Evolutionary conservation across 2,888 invertebrate genomes (phyloP).

Genomic region (Schizaphis graminum): DNA sequence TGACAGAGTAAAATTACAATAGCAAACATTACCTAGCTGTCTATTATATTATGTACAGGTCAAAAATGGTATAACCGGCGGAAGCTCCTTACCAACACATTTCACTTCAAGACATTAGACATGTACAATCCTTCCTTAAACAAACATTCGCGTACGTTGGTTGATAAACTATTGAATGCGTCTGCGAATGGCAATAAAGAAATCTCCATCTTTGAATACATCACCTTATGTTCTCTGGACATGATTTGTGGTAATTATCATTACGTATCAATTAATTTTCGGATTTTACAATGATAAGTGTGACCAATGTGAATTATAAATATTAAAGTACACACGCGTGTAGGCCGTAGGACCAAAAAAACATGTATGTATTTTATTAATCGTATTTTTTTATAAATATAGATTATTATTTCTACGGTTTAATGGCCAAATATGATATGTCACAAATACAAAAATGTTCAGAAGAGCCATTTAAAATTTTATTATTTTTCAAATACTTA

Average conservation of each 20-base stretch:
- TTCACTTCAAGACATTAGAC: constrained; percentile 80
- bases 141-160: constrained; percentile 70
- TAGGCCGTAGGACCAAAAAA: not conserved
- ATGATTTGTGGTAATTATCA: constrained; percentile 13
- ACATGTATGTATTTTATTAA: not conserved
- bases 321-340: not conserved
- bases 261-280: not conserved
- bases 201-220: not conserved
- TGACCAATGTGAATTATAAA: not conserved
- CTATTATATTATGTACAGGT: constrained; percentile 43
- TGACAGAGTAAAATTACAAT: too few species aligned
- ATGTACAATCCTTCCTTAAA: constrained; percentile 78
- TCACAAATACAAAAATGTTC: not conserved
- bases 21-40: not conserved
- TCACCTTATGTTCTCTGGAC: constrained; percentile 35
- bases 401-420: not conserved
- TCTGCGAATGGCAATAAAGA: not conserved
- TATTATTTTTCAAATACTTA: not conserved
- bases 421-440: not conserved
- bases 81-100: constrained; percentile 78
- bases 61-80: constrained; percentile 76
- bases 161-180: constrained; percentile 48
- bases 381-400: not conserved
- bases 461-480: not conserved
- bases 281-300: not conserved